Base-by-base conservation (phyloP, 2,888 invertebrate genomes). In the Oeneis ivallda region DNA sequence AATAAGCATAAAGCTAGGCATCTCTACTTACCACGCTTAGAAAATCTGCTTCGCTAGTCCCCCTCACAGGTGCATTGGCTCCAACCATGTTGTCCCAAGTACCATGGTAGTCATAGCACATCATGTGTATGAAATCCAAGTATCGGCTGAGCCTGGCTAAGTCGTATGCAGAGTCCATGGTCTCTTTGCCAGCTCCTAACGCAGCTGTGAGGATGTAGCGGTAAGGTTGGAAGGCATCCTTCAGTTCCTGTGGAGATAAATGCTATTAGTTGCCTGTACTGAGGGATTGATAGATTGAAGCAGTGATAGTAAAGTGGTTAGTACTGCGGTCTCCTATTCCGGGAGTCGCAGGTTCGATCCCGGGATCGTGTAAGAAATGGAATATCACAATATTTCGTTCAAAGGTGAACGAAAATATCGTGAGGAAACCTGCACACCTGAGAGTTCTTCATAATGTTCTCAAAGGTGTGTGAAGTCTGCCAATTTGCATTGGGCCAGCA, bases 41-140 rank as follows among this genome's bases (percentile, higher is more conserved):
- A 0, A 90, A 86, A 75, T 94, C 94, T 0, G 87, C 79, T 0
- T 84, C 82, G 70, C 81, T 83, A 0, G 77, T 73, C 0, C 94
- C 93, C 34, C 86, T 89, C 9, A 98, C 78, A 0, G 97, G 97
- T 0, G 97, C 95, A 79, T 97, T 97, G 10, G 96, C 94, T 0
- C 96, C 95, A 0, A 96, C 94, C 65, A 89, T 91, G 0, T 91
- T 91, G 74, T 97, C 96, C 97, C 97, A 97, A 7, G 95, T 93
- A 0, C 97, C 97, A 73, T 97, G 96, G 82, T 97, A 97, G 83
- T 98, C 97, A 81, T 98, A 98, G 69, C 96, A 95, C 97, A 97
- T 97, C 80, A 97, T 93, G 74, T 97, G 96, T 45, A 97, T 93
- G 64, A 93, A 94, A 80, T 96, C 95, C 49, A 96, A 81, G 78